These are phyloP conservation scores for Automeris io DNA, from an alignment of 2,888 invertebrate genomes.

Conservation along the genomic window DNA sequence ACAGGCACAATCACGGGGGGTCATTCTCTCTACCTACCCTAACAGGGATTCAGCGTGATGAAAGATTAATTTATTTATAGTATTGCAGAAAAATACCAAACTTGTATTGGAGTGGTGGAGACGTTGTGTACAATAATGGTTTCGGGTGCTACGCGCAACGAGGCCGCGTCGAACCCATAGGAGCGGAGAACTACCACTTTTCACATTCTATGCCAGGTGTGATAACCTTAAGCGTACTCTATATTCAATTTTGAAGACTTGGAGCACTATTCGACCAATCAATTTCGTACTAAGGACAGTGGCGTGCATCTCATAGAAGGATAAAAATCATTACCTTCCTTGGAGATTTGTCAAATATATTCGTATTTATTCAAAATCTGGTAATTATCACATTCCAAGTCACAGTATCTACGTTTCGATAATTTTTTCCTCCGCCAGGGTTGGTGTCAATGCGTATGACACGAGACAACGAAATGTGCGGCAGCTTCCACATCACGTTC, in stretches of 20 bases:
- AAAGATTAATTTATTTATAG: not conserved
- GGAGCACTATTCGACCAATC: too few species aligned
- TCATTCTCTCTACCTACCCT: too few species aligned
- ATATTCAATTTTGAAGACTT: too few species aligned
- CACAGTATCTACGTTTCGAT: not conserved
- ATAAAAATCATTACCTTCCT: too few species aligned
- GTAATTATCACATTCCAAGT: not conserved
- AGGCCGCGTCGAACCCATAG: constrained; percentile 39
- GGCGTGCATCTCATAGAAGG: too few species aligned
- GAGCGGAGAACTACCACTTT: constrained; percentile 58
- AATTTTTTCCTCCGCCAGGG: constrained; percentile 37
- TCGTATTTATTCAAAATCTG: not conserved
- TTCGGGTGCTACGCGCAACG: constrained; percentile 58
- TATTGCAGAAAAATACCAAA: constrained; percentile 47
- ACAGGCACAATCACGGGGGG: too few species aligned
- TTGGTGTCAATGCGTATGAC: constrained; percentile 71
- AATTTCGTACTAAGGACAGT: too few species aligned
- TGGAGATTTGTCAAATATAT: too few species aligned
- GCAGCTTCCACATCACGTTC: constrained; percentile 76
- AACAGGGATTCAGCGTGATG: too few species aligned
- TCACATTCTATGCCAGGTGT: constrained; percentile 64
- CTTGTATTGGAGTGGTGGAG: constrained; percentile 58
- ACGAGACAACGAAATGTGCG: constrained; percentile 59
- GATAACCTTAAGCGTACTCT: too few species aligned
- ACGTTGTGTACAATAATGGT: constrained; percentile 50